Base-by-base conservation (phyloP, 53 echinoderm and acorn worm species). In the Actinopyga echinites region DNA sequence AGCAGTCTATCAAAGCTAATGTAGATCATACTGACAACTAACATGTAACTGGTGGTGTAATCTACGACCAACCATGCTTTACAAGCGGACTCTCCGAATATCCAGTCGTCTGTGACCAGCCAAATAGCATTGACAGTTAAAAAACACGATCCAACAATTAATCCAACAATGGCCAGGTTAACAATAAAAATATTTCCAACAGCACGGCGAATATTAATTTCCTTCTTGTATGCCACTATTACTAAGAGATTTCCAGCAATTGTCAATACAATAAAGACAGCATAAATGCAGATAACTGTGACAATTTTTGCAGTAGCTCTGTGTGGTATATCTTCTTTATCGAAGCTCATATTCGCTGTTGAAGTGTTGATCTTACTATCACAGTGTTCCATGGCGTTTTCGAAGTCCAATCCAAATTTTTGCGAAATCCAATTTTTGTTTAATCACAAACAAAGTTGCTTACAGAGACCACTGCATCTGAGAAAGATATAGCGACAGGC, bases 1-100 rank as follows among this genome's bases (percentile, higher is more conserved):
- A 78, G 75, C 13, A 87, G 83, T 34, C 95, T 81, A 65, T 95
- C 95, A 34, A 92, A 69, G 29, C 92, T 85, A n/a, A 95, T 95
- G 40, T 92, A 56, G 21, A 92, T 71, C 68, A 95, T 90, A 15
- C 83, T 84, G 0, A 90, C 58, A 0, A 86, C 84, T 11, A 92
- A 88, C 63, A 92, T 77, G 83, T 80, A 85, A 43, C 86, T 79
- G 5, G 90, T 56, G 10, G 84, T 77, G 40, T 90, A 90, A 32
- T 95, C 95, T 1, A 92, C 12, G 5, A 87, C 79, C 45, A 84
- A 29, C 90, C 90, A 95, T 13, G 90, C 13, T 56, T 95, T 95
- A 58, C 95, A 95, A 62, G 90, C 65, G 35, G 57, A 17, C 56
- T 95, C 95, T 3, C 92, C 95, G 22, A 87, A 86, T 4, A 69